These are phyloP conservation scores for Ceuthmochares aereus DNA, from an alignment of 2,113 vertebrate genomes.

Conservation along the genomic window DNA sequence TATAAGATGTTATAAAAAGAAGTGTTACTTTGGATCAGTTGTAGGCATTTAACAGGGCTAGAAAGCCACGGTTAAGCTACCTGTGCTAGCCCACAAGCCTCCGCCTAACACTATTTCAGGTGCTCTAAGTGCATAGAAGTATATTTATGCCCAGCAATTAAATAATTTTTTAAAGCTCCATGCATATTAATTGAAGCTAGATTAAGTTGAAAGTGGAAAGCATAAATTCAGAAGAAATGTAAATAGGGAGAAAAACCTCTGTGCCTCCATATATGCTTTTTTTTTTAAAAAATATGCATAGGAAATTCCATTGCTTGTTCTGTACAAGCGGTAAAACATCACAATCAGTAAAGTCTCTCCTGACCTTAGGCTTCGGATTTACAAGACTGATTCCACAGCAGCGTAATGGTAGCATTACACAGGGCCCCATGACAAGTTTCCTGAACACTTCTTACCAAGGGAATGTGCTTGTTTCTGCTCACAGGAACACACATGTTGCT, in stretches of 20 bases:
- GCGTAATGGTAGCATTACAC: background rate
- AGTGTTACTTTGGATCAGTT: background rate
- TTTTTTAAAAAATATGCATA: background rate
- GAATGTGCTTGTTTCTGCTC: background rate
- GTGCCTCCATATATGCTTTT: background rate
- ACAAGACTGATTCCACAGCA: background rate
- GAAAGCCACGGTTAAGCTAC: background rate
- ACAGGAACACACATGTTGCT: background rate
- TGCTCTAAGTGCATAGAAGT: background rate
- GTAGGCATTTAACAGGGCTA: background rate
- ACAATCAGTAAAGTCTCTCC: background rate
- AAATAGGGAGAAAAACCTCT: background rate
- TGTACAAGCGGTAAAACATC: background rate
- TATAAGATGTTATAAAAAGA: background rate
- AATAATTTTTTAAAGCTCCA: background rate
- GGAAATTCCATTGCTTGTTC: background rate
- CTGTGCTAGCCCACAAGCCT: background rate
- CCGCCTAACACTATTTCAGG: background rate
- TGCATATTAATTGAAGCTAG: background rate
- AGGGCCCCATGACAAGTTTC: background rate
- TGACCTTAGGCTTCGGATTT: background rate
- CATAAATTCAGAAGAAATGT: background rate
- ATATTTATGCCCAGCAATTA: background rate
- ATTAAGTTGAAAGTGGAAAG: background rate
- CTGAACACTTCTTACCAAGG: background rate